Base-by-base conservation (phyloP, 2,797 vertebrate genomes). In the Myoxocephalus aenaeus region DNA sequence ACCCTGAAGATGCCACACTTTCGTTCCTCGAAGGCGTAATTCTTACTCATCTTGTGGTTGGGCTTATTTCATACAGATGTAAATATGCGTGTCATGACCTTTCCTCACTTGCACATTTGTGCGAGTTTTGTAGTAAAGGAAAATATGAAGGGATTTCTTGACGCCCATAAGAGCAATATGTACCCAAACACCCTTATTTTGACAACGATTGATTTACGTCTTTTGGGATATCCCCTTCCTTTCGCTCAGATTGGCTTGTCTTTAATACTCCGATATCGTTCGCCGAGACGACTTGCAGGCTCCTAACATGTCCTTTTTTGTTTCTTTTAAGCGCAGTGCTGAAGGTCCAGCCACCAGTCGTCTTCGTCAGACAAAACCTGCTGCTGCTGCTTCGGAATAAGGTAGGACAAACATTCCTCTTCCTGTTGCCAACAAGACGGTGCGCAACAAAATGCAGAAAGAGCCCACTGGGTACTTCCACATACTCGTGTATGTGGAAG, bases 1-100 rank as follows among this genome's bases (percentile, higher is more conserved):
- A 90, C 71, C 67, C 69, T 84, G 72, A 86, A 85, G 73, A 89
- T 86, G 73, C 70, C 57, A 67, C 77, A 69, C 69, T 87, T 84
- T 83, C 15, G 65, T 77, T 85, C 62, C 69, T 54, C 53, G n/a
- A 83, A 80, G 79, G 72, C 70, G 83, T 82, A 72, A 71, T 91
- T 82, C 46, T 76, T 57, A 3, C 69, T 78, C 71, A 40, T 79
- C 53, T 84, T 58, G 46, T 82, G 32, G 14, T 69, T 81, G 29
- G 32, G 14, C 10, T 80, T 48, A 70, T 10, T 79, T 86, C 25
- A 64, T 18, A 54, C 29, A 67, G 42, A 46, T 63, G 59, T 56
- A 70, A 76, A 77, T 54, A 38, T 38, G 17, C 25, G 13, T 76
- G 66, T 75, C 29, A 61, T 75, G 56, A 85, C 34, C 53, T 59